A percentile compares a stretch with the other conserved stretches of the same genome.
phyloP scores from a whole-genome alignment of 2,797 vertebrate species.

The Champsocephalus gunnari region DNA sequence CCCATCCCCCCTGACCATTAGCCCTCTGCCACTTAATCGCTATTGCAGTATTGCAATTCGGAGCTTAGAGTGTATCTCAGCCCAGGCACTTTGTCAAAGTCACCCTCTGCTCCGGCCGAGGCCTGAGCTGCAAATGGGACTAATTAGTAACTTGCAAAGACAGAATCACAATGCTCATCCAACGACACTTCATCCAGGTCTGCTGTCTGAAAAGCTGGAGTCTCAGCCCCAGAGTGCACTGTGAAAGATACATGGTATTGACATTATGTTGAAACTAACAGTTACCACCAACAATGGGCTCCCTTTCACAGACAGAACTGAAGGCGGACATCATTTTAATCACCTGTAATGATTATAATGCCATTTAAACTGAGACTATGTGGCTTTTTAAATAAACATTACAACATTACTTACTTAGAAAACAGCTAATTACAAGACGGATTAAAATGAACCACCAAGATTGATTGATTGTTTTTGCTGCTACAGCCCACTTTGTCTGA shows the following conservation, averaged over 20 bases:
- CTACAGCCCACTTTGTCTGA: too few relatives aligned
- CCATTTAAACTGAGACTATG: background rate
- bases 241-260: conserved; percentile 54
- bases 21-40: conserved; percentile 75
- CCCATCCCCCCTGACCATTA: conserved; percentile 63
- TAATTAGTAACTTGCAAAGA: conserved; percentile 80
- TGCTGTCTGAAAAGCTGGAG: conserved; percentile 36
- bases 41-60: conserved; percentile 62
- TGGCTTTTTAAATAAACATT: background rate
- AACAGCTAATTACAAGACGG: background rate
- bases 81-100: conserved; percentile 79
- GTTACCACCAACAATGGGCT: conserved; percentile 29
- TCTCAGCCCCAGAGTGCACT: conserved; percentile 23
- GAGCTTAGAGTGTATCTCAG: conserved; percentile 71
- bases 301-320: background rate
- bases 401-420: background rate
- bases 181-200: conserved; percentile 56
- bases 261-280: conserved; percentile 54
- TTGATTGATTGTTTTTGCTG: too few relatives aligned
- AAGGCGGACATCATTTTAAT: background rate
- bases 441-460: too few relatives aligned
- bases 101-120: conserved; percentile 67
- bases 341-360: conserved; percentile 5
- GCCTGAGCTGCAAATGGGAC: conserved; percentile 77
- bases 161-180: conserved; percentile 60